Base-by-base conservation (phyloP, 2,797 vertebrate species). In the Lacerta bilineata region DNA sequence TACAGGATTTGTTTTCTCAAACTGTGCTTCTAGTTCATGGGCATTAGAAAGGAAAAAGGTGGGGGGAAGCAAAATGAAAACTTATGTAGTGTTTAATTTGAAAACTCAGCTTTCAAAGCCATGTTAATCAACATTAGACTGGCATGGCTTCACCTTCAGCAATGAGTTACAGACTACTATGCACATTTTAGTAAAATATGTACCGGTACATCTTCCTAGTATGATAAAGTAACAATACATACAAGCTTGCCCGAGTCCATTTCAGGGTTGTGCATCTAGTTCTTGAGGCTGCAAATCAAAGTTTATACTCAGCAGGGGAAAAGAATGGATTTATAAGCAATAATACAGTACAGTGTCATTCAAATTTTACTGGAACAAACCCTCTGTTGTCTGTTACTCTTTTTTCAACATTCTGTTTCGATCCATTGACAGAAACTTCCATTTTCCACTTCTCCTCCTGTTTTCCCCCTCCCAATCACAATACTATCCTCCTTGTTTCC, bases 1-100 rank as follows among this genome's bases (percentile, higher is more conserved):
- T 68, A 41, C 41, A 75, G 80, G 55, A 9, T 55, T 85, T 75
- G 88, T 80, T 85, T 80, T 71, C 33, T 76, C 71, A 59, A 25
- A 68, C 74, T 36, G 39, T 69, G 79, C 41, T 74, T 85, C 68
- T 76, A 41, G 41, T 29, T 89, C 11, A 46, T 75, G 25, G 17
- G 17, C 3, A 80, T 74, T 50, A 66, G 10, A n/a, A 75, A 85
- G 55, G 13, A 41, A 80, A 68, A 17, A 50, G 11, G 17, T 8
- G 29, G 1, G 50, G 36, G 13, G 18, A 23, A 5, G 1, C 2
- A 76, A 6, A 27, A 39, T 10, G 4, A 71, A 29, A 55, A 76
- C 5, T 18, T 61, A n/a, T 61, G 46, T n/a, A 50, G 25, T 78
- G 41, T 23, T 78, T 36, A 84, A 39, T 36, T 59, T 25, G 43